Evolutionary conservation across 64 coral and sea anemone genomes (phyloP).

Genomic region (Pocillopora verrucosa): DNA sequence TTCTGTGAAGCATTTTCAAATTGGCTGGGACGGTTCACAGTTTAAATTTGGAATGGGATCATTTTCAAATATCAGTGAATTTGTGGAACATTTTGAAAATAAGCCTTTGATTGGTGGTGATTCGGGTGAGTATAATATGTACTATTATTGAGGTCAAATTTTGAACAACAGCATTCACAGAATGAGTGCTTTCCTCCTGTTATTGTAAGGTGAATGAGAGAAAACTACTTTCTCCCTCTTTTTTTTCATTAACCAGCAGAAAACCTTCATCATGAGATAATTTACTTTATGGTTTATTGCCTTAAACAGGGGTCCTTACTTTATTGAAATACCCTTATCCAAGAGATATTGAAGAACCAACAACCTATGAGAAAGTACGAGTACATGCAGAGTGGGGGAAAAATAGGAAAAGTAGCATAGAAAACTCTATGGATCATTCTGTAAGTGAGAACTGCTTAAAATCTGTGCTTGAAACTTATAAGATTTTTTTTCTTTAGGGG

Average conservation of each 20-base stretch:
- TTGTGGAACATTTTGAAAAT: slow-evolving; percentile 99
- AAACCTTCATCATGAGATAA: neutral
- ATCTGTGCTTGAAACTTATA: neutral
- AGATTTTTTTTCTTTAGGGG: neutral
- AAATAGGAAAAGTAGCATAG: slow-evolving; percentile 60
- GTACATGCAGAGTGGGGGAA: slow-evolving; percentile 99
- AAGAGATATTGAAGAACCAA: slow-evolving; percentile 91
- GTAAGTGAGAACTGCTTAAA: slow-evolving; percentile 57
- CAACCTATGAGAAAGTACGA: slow-evolving; percentile 88
- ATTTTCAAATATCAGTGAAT: slow-evolving; percentile 89
- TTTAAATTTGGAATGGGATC: slow-evolving; percentile 99
- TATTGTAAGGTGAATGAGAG: too few species aligned
- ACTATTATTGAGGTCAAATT: too few species aligned
- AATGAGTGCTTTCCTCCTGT: too few species aligned
- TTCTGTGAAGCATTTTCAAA: slow-evolving; percentile 99
- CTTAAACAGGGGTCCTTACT: slow-evolving; percentile 80
- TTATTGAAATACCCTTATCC: slow-evolving; percentile 98
- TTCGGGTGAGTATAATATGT: slow-evolving; percentile 58
- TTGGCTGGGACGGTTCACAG: slow-evolving; percentile 88
- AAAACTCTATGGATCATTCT: slow-evolving; percentile 56
- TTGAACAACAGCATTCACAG: too few species aligned
- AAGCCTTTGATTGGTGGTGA: slow-evolving; percentile 97
- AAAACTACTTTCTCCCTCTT: too few species aligned
- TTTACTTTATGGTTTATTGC: neutral
- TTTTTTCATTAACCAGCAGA: too few species aligned